Conservation (phyloP, 2,888 invertebrate species). For the Gari tellinella region DNA sequence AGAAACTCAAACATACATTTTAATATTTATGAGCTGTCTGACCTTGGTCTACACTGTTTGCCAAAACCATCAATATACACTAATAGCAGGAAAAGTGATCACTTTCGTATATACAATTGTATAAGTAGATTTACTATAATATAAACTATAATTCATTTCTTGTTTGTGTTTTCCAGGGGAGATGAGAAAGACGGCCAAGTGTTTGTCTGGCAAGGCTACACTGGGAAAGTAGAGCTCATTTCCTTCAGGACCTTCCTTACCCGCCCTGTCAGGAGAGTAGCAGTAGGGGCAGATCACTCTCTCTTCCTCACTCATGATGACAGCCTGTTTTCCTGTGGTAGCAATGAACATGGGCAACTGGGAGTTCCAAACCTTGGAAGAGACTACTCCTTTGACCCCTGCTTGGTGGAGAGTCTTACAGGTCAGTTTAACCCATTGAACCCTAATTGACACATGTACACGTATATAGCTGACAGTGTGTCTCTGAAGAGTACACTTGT, state of each 20-base stretch:
- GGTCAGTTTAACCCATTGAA: slow-evolving; percentile 67
- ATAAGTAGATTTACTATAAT: no score
- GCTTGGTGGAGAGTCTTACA: slow-evolving; percentile 62
- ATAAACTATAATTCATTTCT: no score
- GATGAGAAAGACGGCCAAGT: slow-evolving; percentile 65
- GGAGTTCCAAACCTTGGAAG: slow-evolving; percentile 70
- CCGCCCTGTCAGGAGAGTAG: slow-evolving; percentile 67
- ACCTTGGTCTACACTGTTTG: no score
- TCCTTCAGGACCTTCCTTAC: slow-evolving; percentile 68
- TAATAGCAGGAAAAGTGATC: no score
- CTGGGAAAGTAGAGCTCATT: slow-evolving; percentile 67
- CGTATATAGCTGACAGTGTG: no score
- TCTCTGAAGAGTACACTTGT: no score
- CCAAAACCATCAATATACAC: no score
- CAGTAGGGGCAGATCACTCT: slow-evolving; percentile 77
- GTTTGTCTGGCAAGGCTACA: slow-evolving; percentile 76
- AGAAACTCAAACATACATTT: no score
- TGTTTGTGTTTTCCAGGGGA: slow-evolving; percentile 61
- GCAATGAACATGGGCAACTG: slow-evolving; percentile 80
- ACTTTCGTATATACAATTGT: no score
- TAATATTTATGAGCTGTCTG: no score
- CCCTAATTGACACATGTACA: no score
- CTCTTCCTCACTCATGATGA: slow-evolving; percentile 77
- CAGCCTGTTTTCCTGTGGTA: slow-evolving; percentile 78
- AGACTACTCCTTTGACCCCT: slow-evolving; percentile 71